Evolutionary conservation across 2,797 vertebrate species (phyloP), one percentile per base, ranked within the genome.

Genomic region (Smutsia gigantea): DNA sequence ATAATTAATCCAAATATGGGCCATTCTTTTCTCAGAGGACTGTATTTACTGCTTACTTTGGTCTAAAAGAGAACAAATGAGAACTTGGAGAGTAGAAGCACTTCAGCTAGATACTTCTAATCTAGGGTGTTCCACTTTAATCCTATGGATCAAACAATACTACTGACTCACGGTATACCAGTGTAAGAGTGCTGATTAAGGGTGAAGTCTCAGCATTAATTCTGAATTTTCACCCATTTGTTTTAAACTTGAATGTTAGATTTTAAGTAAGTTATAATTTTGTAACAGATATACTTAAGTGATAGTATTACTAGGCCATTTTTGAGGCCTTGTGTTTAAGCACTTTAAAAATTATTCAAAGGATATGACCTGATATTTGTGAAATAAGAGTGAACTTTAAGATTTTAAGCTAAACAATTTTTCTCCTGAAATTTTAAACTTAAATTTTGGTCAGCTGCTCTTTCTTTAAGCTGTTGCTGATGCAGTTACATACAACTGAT

Each of bases 301-400:
- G 85, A 93, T 95, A 96, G 93, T 96, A 96, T 97, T 98, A 96
- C 74, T 82, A 69, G 97, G 98, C 96, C 92, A 83, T 55, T 98
- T 97, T 96, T 97, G 90, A 98, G 97, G 98, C 96, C 98, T 96
- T 97, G 82, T 96, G 81, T 97, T 97, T 90, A 98, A 97, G 98
- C 98, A 98, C 98, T 98, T 98, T 98, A 98, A 97, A 97, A 88
- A 83, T 78, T 66, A 37, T 86, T 97, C 64, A 92, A 96, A 97
- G 89, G 72, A 37, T 42, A 79, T 87, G 85, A 97, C 69, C 88
- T 78, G 63, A 66, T 82, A 96, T 86, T 96, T 97, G 82, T 94
- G 61, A 96, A 68, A 27, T 64, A 93, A 87, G 71, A 68, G 37
- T 90, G 79, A 92, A 82, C 93, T 68, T 85, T 49, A 97, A 55